A percentile compares a stretch with the other conserved stretches of the same genome.
These are phyloP conservation scores for Brachylomia viminalis DNA, from an alignment of 2,888 invertebrate species.

Conservation along the genomic window DNA sequence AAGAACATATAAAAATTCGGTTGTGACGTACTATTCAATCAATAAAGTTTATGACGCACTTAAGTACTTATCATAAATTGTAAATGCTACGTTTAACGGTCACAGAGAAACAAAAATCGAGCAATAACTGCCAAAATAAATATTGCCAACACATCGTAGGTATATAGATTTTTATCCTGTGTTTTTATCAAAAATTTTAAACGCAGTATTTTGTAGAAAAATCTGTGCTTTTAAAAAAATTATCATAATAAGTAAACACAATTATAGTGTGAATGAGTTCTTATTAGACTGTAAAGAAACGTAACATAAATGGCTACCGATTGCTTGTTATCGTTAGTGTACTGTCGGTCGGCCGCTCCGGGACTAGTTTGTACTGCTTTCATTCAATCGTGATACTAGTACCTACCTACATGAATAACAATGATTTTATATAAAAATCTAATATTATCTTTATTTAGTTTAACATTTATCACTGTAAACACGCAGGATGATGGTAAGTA, in stretches of 20 bases:
- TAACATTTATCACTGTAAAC: constrained; percentile 31
- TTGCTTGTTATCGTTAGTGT: constrained; percentile 54
- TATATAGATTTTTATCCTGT: background rate
- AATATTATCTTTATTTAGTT: constrained; percentile 25
- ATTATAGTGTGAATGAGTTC: constrained; percentile 46
- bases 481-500: constrained; percentile 51
- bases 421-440: constrained; percentile 44
- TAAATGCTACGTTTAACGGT: constrained; percentile 9
- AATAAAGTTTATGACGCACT: constrained; percentile 21
- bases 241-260: background rate
- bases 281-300: constrained; percentile 46
- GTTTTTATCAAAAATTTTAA: constrained; percentile 9
- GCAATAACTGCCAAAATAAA: background rate
- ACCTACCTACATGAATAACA: constrained; percentile 13
- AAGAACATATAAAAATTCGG: background rate
- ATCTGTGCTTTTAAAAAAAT: background rate
- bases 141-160: constrained; percentile 1
- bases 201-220: background rate
- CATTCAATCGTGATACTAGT: constrained; percentile 14
- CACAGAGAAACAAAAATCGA: constrained; percentile 6
- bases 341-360: constrained; percentile 22
- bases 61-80: constrained; percentile 4
- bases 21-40: background rate
- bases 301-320: constrained; percentile 44
- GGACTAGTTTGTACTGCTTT: constrained; percentile 22